Base-by-base conservation (phyloP, 2,888 invertebrate genomes). In the Sphaerophoria rueppellii region DNA sequence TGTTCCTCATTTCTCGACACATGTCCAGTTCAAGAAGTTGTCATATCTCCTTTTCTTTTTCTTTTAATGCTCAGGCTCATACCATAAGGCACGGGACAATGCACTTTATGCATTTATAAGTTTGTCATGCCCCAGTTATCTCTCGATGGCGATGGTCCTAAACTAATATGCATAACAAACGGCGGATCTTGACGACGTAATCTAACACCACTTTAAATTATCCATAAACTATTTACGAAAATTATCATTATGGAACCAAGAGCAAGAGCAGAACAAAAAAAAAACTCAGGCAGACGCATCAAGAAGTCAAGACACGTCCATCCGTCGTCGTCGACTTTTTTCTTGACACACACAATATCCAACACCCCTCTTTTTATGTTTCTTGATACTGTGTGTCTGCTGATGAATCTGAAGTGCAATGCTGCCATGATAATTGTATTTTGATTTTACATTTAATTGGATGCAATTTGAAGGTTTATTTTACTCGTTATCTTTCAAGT, bases 391-490 rank as follows among this genome's bases (percentile, higher is more conserved):
- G 34, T 9, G 34, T 46, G 52, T 24, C 57, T 52, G 65, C 7
- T 24, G 40, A 58, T 58, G 9, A 60, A 60, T 40, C 67, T 72
- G 65, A 40, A 40, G 73, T 72, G 65, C 24, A 24, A 24, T 24
- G 24, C 24, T 24, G 24, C 24, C 24, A 71, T 72, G 72, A 69
- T 82, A 82, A 82, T 77, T 82, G 82, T 67, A 82, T 77, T 82
- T 77, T 73, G 72, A 82, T 82, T 73, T 73, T 70, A 57, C 72
- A 50, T 82, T 82, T 82, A 81, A 81, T 81, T 80, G 80, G 74
- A 80, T 75, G 80, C 67, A 79, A 79, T 55, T 75, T 24, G 37
- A 75, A 75, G 63, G 32, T 40, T 58, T 46, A 40, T 82, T 81
- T 71, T 76, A 76, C 61, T 48, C n/a, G 4, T 14, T n/a, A 67